These are phyloP conservation scores for Actias luna DNA, from an alignment of 2,888 invertebrate species.

Conservation along the genomic window DNA sequence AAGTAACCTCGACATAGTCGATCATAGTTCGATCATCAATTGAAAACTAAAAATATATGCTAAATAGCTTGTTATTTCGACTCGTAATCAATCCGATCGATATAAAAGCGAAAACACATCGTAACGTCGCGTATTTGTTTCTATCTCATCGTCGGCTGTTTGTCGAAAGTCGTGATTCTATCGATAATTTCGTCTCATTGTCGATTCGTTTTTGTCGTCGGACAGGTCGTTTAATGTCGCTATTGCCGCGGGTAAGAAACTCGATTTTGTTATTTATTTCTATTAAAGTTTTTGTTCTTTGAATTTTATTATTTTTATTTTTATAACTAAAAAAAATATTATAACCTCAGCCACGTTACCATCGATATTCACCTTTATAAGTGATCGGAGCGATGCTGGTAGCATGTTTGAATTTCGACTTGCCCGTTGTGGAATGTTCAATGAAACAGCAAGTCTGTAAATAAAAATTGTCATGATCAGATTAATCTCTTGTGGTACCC, in stretches of 20 bases:
- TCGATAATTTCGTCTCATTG: constrained; percentile 54
- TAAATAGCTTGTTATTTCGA: neutral
- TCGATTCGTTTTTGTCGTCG: constrained; percentile 49
- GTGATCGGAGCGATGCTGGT: too few species aligned
- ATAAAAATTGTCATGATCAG: too few species aligned
- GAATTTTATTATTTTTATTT: constrained; percentile 28
- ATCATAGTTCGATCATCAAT: neutral
- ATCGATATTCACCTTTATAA: neutral
- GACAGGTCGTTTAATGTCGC: constrained; percentile 39
- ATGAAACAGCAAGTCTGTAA: too few species aligned
- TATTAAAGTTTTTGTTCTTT: constrained; percentile 51
- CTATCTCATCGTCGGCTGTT: constrained; percentile 40
- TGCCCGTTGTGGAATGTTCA: too few species aligned
- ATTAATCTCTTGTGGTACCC: too few species aligned
- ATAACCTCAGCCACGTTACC: neutral
- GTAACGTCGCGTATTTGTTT: constrained; percentile 17
- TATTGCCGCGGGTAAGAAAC: constrained; percentile 55
- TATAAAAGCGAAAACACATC: constrained; percentile 12
- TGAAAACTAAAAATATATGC: neutral
- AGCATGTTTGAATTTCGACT: too few species aligned
- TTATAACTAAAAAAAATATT: constrained; percentile 2
- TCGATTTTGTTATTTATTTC: constrained; percentile 48
- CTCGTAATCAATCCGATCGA: neutral
- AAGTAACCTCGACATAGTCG: too few species aligned
- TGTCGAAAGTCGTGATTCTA: constrained; percentile 60